Base-by-base conservation (phyloP, 2,888 invertebrate genomes). In the Eupithecia inturbata region DNA sequence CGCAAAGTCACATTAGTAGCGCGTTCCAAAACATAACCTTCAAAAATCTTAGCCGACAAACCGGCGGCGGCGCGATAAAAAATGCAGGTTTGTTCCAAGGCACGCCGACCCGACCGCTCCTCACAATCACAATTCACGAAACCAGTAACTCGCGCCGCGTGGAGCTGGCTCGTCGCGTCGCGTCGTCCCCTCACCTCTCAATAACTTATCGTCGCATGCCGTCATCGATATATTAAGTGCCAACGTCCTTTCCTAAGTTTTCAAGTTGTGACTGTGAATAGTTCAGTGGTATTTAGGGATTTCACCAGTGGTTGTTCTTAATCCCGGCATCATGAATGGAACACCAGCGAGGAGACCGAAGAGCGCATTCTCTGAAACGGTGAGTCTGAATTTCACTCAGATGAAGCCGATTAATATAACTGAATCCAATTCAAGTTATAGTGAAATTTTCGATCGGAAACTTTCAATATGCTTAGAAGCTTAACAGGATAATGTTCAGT, bases 121-220 rank as follows among this genome's bases (percentile, higher is more conserved):
- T n/a, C n/a, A n/a, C n/a, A n/a, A n/a, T n/a, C 72, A 72, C 74
- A 70, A 72, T 67, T 75, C 36, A 22, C 41, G 16, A n/a, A 49
- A 82, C 82, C 91, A 93, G 93, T 93, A 88, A 85, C 88, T 85
- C 84, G 82, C 85, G 82, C 82, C 83, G 86, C 87, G 89, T 87
- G 88, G 83, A 76, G 77, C 85, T 72, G 85, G 82, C 84, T 81
- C 85, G 88, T 86, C 91, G 88, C 81, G 82, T 84, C 88, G 84
- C 80, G 77, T 79, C 63, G 57, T 36, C 36, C 14, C 6, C 53
- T 26, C 28, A 77, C 82, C 78, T 85, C 86, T 84, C 91, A 92
- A 92, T 92, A 94, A 92, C 90, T 92, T 94, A 92, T 92, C 92
- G 92, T 89, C 91, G 89, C 86, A 93, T 93, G 93, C 92, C 93